These are phyloP conservation scores for Caenorhabditis afra DNA, from an alignment of 2,888 invertebrate species.

Conservation along the genomic window DNA sequence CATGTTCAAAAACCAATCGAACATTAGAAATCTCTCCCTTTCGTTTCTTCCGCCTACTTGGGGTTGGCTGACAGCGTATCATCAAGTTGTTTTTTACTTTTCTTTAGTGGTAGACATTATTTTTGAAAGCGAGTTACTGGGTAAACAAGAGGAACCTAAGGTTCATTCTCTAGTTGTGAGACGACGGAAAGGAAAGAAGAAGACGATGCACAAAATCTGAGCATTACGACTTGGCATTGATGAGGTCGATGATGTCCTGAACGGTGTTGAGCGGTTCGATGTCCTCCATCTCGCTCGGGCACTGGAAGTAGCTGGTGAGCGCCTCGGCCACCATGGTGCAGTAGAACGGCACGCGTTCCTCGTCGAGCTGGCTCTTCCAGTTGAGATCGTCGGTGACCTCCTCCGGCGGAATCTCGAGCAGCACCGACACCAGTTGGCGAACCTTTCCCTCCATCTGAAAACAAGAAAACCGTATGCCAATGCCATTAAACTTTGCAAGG, in stretches of 20 bases:
- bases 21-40: no score
- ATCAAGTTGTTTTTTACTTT: no score
- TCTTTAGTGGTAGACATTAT: no score
- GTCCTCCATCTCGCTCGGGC: slow-evolving; percentile 26
- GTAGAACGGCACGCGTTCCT: slow-evolving; percentile 30
- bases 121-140: no score
- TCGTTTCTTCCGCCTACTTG: no score
- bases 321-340: slow-evolving; percentile 41
- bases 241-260: slow-evolving; percentile 36
- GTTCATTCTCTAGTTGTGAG: no score
- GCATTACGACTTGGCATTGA: slow-evolving; percentile 20
- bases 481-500: no score
- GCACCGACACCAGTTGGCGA: slow-evolving; percentile 7
- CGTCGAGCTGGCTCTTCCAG: slow-evolving; percentile 16
- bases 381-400: slow-evolving; percentile 8
- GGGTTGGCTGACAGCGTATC: no score
- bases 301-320: slow-evolving; percentile 20
- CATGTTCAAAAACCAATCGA: slow-evolving; percentile 9
- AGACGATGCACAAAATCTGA: background rate
- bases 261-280: slow-evolving; percentile 23
- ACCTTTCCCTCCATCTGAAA: slow-evolving; percentile 24
- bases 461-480: no score
- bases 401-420: slow-evolving; percentile 3
- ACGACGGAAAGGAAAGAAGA: background rate
- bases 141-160: no score